Conservation (phyloP, 2,797 vertebrate species). For the Sebastes nivosus region DNA sequence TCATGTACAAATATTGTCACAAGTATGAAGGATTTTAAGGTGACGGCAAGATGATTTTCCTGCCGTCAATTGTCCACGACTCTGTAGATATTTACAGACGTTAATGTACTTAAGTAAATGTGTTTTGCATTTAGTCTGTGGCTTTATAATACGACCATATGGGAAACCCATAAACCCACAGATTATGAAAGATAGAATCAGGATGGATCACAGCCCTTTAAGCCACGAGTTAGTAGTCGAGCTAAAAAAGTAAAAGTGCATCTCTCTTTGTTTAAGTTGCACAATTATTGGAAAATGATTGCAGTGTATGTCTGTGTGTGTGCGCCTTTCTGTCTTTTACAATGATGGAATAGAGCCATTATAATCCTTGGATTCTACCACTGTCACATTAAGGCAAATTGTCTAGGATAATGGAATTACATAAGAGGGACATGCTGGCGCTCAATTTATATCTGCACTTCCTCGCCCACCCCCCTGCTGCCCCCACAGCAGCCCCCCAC, state of each 20-base stretch:
- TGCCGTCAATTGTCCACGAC: neutral
- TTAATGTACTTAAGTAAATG: neutral
- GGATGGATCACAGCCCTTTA: neutral
- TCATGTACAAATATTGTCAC: neutral
- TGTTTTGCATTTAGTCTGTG: neutral
- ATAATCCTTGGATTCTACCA: conserved; percentile 74
- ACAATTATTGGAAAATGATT: conserved; percentile 42
- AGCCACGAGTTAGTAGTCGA: neutral
- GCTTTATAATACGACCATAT: neutral
- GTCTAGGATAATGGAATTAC: conserved; percentile 80
- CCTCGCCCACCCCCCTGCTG: conserved; percentile 8
- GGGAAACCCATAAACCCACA: conserved; percentile 1
- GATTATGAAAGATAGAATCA: neutral
- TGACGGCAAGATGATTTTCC: neutral
- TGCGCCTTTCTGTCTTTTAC: conserved; percentile 36
- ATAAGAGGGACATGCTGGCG: conserved; percentile 72
- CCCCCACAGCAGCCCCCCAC: conserved; percentile 39
- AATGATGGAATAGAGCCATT: conserved; percentile 73
- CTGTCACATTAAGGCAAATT: conserved; percentile 77
- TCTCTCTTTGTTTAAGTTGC: neutral
- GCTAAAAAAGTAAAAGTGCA: neutral
- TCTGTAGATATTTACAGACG: neutral
- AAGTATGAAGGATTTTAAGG: neutral
- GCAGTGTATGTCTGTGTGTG: neutral
- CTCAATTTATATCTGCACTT: conserved; percentile 61